Evolutionary conservation across 2,113 vertebrate species (phyloP).

Genomic region (Okapia johnstoni): DNA sequence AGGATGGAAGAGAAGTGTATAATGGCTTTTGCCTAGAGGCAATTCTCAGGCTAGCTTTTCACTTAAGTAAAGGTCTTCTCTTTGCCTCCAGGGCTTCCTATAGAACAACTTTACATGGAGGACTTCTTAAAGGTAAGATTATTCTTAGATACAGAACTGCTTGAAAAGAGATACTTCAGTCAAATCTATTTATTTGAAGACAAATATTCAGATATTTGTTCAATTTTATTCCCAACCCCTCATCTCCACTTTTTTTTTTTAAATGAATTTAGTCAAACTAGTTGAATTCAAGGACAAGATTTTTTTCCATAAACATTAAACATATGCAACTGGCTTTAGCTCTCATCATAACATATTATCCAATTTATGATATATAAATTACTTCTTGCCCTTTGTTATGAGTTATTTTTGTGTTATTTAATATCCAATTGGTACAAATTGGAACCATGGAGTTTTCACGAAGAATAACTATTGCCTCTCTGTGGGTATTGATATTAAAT

Average conservation of each 20-base stretch:
- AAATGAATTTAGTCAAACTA: not conserved
- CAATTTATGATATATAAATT: conserved; percentile 52
- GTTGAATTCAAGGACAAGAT: conserved; percentile 15
- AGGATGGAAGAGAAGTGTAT: not conserved
- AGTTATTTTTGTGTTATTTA: conserved; percentile 59
- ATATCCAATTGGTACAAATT: conserved; percentile 66
- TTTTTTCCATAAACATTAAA: not conserved
- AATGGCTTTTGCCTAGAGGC: conserved; percentile 42
- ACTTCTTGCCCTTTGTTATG: conserved; percentile 38
- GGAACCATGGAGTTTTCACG: conserved; percentile 60
- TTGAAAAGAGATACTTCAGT: conserved; percentile 18
- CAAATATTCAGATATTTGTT: not conserved
- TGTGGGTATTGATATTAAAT: conserved; percentile 59
- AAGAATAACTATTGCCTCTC: conserved; percentile 54
- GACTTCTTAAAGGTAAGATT: conserved; percentile 5
- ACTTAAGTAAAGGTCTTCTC: conserved; percentile 14
- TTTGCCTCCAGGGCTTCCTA: conserved; percentile 42
- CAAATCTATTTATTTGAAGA: not conserved
- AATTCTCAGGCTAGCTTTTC: conserved; percentile 45
- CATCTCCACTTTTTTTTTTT: not conserved
- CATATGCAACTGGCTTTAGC: not conserved
- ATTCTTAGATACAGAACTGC: conserved; percentile 45
- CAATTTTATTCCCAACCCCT: not conserved
- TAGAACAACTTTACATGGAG: not conserved
- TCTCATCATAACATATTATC: conserved; percentile 7